Evolutionary conservation across 2,113 vertebrate genomes (phyloP).

Genomic region (Agapornis roseicollis): DNA sequence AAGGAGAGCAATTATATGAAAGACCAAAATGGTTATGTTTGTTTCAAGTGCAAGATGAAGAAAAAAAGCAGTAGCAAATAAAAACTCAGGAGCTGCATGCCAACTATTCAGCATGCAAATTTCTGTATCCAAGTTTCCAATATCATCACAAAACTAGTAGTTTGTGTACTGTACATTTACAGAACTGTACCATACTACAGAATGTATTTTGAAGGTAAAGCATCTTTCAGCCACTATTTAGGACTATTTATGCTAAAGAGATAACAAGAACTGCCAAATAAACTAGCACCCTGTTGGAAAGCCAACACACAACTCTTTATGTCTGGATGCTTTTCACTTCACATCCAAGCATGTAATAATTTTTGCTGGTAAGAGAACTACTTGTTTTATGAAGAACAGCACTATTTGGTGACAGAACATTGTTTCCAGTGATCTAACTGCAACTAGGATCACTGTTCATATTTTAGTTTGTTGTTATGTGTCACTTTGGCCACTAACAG

Average conservation of each 20-base stretch:
- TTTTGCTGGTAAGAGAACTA: neutral
- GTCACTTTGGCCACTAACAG: neutral
- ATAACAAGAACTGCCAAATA: neutral
- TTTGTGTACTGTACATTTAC: neutral
- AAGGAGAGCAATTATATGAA: conserved; percentile 6
- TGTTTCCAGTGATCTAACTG: neutral
- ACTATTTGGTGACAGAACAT: neutral
- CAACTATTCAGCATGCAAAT: neutral
- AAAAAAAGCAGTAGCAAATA: conserved; percentile 17
- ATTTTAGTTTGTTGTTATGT: neutral
- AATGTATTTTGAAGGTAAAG: neutral
- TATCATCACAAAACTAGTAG: neutral
- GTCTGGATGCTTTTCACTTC: neutral
- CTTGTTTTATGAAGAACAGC: neutral
- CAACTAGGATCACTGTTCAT: neutral
- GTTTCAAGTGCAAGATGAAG: neutral
- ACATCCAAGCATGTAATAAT: neutral
- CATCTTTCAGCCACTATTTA: neutral
- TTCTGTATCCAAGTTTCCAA: neutral
- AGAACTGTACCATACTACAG: neutral
- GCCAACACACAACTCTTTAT: neutral
- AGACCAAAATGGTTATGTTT: neutral
- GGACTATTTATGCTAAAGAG: neutral
- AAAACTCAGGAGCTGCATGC: neutral
- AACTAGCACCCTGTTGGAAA: neutral